Evolutionary conservation across 1,140 invertebrate genomes (phyloP).

Genomic region (Eubasilissa regina): DNA sequence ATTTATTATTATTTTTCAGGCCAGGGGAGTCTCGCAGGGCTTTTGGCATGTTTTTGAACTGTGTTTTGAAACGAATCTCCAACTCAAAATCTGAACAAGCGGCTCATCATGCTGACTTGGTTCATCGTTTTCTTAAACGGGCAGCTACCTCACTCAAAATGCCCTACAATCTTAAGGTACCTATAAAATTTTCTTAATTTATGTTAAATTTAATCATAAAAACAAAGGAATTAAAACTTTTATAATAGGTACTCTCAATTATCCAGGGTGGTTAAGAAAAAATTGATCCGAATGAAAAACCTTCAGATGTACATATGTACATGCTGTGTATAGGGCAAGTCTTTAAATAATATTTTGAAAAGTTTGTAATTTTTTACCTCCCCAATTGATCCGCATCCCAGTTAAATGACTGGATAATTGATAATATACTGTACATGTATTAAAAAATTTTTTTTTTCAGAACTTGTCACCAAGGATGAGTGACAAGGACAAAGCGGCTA

Average conservation of each 20-base stretch:
- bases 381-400: not conserved
- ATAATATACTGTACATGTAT: not conserved
- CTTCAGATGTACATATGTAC: no score
- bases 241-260: no score
- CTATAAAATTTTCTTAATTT: not conserved
- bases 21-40: slow-evolving; percentile 82
- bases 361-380: no score
- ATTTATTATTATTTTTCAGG: slow-evolving; percentile 63
- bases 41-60: slow-evolving; percentile 87
- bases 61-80: slow-evolving; percentile 82
- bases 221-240: no score
- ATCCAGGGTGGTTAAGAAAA: no score
- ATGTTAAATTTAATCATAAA: no score
- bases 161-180: slow-evolving; percentile 75
- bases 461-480: slow-evolving; percentile 83
- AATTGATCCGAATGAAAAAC: no score
- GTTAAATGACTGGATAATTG: not conserved
- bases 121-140: slow-evolving; percentile 88
- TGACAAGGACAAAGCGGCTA: slow-evolving; percentile 87
- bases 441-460: slow-evolving; percentile 64
- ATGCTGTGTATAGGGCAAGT: no score
- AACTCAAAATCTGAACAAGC: slow-evolving; percentile 74
- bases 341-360: no score
- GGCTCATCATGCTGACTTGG: slow-evolving; percentile 77
- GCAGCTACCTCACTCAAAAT: slow-evolving; percentile 84